Evolutionary conservation across 2,888 invertebrate species (phyloP).

Genomic region (Yponomeuta cagnagella): DNA sequence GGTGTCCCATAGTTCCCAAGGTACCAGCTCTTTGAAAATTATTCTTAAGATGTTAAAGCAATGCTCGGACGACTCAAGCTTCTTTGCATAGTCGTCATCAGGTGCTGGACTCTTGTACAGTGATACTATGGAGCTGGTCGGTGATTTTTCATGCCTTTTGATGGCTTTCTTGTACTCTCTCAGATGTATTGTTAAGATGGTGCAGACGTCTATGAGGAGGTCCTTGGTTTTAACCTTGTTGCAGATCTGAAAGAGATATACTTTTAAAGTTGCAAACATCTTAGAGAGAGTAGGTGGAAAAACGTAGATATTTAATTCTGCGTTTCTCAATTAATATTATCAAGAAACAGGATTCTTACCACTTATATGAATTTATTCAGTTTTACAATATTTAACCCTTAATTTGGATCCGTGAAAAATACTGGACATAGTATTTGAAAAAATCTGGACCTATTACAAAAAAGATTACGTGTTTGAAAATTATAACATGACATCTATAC

Average conservation of each 20-base stretch:
- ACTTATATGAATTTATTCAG: too few relatives aligned
- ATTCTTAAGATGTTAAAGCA: slow-evolving; percentile 76
- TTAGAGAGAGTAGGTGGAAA: too few relatives aligned
- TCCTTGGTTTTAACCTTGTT: slow-evolving; percentile 65
- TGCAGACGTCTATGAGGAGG: slow-evolving; percentile 60
- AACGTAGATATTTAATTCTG: too few relatives aligned
- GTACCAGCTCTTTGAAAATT: slow-evolving; percentile 77
- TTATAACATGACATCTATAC: too few relatives aligned
- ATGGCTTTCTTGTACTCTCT: slow-evolving; percentile 79
- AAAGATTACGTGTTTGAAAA: too few relatives aligned
- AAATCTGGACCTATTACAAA: too few relatives aligned
- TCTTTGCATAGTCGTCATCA: slow-evolving; percentile 44
- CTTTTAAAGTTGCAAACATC: too few relatives aligned
- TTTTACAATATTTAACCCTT: too few relatives aligned
- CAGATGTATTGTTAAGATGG: slow-evolving; percentile 75
- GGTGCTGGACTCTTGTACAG: slow-evolving; percentile 66
- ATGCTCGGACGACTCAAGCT: slow-evolving; percentile 68
- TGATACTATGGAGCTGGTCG: slow-evolving; percentile 54
- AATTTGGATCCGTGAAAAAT: too few relatives aligned
- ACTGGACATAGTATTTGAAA: too few relatives aligned
- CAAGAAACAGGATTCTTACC: too few relatives aligned
- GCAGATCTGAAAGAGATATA: slow-evolving; percentile 43
- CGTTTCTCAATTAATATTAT: too few relatives aligned
- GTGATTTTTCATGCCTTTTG: slow-evolving; percentile 72
- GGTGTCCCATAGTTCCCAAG: slow-evolving; percentile 81